A percentile compares a stretch with the other conserved stretches of the same genome.
These are phyloP conservation scores for Syndactyla subalaris DNA, from an alignment of 2,797 vertebrate genomes.

Conservation along the genomic window DNA sequence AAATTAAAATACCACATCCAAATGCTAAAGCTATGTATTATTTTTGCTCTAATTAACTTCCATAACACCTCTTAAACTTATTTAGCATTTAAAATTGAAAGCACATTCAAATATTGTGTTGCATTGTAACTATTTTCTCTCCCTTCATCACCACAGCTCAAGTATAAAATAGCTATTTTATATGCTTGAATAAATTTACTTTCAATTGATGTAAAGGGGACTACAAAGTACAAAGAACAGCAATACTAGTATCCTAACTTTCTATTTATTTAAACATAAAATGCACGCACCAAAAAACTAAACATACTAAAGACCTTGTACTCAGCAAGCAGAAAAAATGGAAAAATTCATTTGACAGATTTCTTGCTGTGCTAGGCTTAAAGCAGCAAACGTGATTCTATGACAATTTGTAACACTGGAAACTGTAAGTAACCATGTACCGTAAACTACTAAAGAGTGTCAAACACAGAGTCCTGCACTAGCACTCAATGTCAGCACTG, in stretches of 20 bases:
- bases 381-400: neutral
- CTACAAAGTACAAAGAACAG: neutral
- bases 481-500: neutral
- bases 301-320: neutral
- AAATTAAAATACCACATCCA: constrained; percentile 2
- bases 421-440: neutral
- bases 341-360: neutral
- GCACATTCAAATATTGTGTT: neutral
- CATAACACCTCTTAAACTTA: neutral
- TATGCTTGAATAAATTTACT: neutral
- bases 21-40: neutral
- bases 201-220: neutral
- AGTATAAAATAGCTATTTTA: neutral
- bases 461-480: neutral
- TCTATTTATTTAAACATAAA: neutral
- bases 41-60: constrained; percentile 28
- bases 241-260: neutral
- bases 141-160: neutral
- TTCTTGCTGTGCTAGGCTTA: neutral
- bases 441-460: neutral
- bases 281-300: neutral
- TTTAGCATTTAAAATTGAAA: neutral
- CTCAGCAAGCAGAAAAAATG: neutral
- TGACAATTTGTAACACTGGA: neutral
- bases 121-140: neutral